Evolutionary conservation across 2,797 vertebrate species (phyloP).

Genomic region (Coregonus suidteri): DNA sequence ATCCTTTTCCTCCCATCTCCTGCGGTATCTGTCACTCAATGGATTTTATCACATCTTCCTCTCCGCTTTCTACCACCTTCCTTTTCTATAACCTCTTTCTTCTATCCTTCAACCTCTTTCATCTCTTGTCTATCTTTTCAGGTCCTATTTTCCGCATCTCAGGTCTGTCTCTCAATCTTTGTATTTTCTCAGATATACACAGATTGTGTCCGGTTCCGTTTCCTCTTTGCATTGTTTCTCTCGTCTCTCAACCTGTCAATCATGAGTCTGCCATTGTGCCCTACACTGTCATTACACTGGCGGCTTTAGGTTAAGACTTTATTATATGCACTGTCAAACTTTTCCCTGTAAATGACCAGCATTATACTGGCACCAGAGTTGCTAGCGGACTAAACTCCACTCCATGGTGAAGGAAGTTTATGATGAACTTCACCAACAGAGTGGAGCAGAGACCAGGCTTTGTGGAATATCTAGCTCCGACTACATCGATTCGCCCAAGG

Average conservation of each 20-base stretch:
- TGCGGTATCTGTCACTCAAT: no score
- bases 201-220: neutral
- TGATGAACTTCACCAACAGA: no score
- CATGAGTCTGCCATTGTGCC: constrained; percentile 26
- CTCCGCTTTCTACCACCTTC: neutral
- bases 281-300: constrained; percentile 15
- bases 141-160: neutral
- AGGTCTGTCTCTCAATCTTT: neutral
- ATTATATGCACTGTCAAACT: no score
- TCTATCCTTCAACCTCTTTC: neutral
- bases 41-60: neutral
- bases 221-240: neutral
- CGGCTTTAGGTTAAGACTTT: neutral
- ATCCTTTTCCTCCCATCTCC: neutral
- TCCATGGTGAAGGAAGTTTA: no score
- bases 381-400: no score
- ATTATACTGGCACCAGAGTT: no score
- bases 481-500: no score
- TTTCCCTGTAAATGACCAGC: no score
- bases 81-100: constrained; percentile 13
- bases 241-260: constrained; percentile 17
- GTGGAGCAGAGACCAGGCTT: no score
- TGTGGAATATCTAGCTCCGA: no score
- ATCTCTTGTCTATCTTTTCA: neutral
- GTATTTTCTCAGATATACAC: neutral